Percentiles rank a stretch among this genome's conserved stretches.
These are phyloP conservation scores for Parnassius mnemosyne DNA, from an alignment of 2,888 invertebrate species.

Conservation along the genomic window DNA sequence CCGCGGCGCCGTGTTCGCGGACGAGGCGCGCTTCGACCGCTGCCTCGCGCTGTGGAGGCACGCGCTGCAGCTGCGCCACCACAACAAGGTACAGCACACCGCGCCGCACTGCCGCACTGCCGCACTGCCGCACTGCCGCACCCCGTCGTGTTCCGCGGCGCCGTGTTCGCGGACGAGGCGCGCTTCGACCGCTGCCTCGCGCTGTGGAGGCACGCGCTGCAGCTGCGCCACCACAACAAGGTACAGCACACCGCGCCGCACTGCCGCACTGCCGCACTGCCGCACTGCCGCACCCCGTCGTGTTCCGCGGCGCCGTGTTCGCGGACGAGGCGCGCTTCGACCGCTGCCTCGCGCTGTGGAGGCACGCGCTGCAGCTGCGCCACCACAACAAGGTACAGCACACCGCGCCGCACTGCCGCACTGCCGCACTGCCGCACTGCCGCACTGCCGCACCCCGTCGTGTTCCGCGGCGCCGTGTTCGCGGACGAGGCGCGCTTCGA, in stretches of 20 bases:
- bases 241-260: constrained; percentile 88
- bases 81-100: constrained; percentile 86
- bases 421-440: constrained; percentile 90
- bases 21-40: constrained; percentile 91
- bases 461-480: constrained; percentile 95
- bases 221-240: constrained; percentile 86
- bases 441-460: constrained; percentile 92
- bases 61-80: constrained; percentile 89
- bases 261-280: constrained; percentile 86
- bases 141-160: constrained; percentile 93
- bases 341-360: constrained; percentile 92
- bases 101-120: constrained; percentile 85
- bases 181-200: constrained; percentile 92
- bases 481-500: constrained; percentile 94
- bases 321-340: constrained; percentile 94
- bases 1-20: constrained; percentile 96
- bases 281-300: constrained; percentile 92
- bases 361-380: constrained; percentile 90
- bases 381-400: constrained; percentile 87
- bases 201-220: constrained; percentile 93
- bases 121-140: constrained; percentile 93
- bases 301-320: constrained; percentile 95
- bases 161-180: constrained; percentile 95
- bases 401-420: constrained; percentile 86
- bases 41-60: constrained; percentile 94